A percentile compares a stretch with the other conserved stretches of the same genome.
Conservation (phyloP, 2,888 invertebrate genomes). For the Phortica magna region DNA sequence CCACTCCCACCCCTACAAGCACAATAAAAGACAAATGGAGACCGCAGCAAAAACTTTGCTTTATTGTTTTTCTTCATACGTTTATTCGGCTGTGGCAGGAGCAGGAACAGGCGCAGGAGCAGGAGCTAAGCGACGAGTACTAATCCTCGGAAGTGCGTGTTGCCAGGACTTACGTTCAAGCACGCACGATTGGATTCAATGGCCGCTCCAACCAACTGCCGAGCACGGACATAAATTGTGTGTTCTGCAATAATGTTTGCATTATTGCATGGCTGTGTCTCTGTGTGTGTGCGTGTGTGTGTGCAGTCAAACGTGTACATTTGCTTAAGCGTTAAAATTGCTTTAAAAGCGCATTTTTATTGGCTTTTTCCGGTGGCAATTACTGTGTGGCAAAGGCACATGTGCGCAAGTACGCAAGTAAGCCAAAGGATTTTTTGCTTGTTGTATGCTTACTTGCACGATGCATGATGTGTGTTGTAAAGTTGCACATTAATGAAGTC, state of each 20-base stretch:
- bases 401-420: neutral
- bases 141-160: slow-evolving; percentile 35
- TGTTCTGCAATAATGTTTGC: slow-evolving; percentile 28
- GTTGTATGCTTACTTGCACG: neutral
- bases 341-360: slow-evolving; percentile 28
- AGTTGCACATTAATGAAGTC: too few relatives aligned
- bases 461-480: too few relatives aligned
- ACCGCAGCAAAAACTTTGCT: slow-evolving; percentile 19
- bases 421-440: neutral
- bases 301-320: neutral
- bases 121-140: neutral
- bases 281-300: neutral
- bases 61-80: slow-evolving; percentile 30
- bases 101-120: too few relatives aligned
- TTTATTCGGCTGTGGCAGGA: neutral
- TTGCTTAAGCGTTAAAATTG: slow-evolving; percentile 28
- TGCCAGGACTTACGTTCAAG: slow-evolving; percentile 4
- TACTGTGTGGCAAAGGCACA: neutral
- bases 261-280: slow-evolving; percentile 17
- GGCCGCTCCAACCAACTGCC: neutral
- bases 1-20: neutral
- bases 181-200: slow-evolving; percentile 5
- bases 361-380: slow-evolving; percentile 20
- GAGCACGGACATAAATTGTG: slow-evolving; percentile 27
- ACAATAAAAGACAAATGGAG: slow-evolving; percentile 36